Base-by-base conservation (phyloP, 1,140 invertebrate genomes). In the Formica selysi region DNA sequence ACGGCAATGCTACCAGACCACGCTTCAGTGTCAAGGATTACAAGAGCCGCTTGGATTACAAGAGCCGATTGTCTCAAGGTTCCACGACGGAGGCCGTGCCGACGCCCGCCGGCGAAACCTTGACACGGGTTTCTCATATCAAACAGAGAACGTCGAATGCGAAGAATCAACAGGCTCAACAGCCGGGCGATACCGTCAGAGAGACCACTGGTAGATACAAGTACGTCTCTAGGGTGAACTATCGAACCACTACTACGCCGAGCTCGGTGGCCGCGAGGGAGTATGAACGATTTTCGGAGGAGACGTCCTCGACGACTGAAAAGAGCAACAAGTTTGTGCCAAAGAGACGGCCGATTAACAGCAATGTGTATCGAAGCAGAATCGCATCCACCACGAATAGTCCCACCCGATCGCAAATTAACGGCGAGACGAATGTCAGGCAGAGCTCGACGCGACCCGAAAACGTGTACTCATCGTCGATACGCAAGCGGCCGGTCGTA, bases 1-100 rank as follows among this genome's bases (percentile, higher is more conserved):
- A 92, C 65, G 92, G 92, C 0, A 95, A 95, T 54, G 76, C 93
- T 0, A 95, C 93, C 1, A 89, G 94, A 1, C 94, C 95, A 3
- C 89, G 94, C 6, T 95, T 95, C 76, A 95, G 94, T 85, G 92
- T 95, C 13, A 95, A 96, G 86, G 95, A 96, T 68, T 96, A 96
- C 88, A 95, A 95, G 88, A 95, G 92, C 26, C 91, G 95, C 2
- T 80, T 95, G 76, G 95, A 95, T 57, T 93, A 94, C 74, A 94
- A 94, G 54, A 95, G 90, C 51, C 92, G 92, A 84, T 79, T 94
- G 10, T 91, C 91, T 1, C 70, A 73, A 11, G 84, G 91, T 0
- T 87, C 86, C 0, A 92, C 91, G 0, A 89, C 88, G 11, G 91
- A 90, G 38, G 5, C 44, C 10, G 29, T 78, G 0, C 44, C 26